phyloP scores from a whole-genome alignment of 2,797 vertebrate genomes.

The Sylvia borin region DNA sequence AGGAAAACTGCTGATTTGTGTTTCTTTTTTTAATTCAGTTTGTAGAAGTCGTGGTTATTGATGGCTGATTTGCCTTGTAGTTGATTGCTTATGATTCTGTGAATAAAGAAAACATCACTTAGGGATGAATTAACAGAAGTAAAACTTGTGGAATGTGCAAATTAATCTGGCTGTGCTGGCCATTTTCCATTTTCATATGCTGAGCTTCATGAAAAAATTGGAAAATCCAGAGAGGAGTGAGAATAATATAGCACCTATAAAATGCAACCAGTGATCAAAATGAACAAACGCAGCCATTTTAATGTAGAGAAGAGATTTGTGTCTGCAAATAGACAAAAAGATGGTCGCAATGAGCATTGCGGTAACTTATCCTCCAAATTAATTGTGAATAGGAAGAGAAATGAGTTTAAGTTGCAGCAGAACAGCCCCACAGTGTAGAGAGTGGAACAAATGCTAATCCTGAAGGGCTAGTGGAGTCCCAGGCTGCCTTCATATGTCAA shows the following conservation, averaged over 20 bases:
- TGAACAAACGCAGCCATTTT: neutral
- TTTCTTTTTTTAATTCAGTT: neutral
- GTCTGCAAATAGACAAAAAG: neutral
- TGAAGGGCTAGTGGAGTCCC: neutral
- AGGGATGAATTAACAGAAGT: neutral
- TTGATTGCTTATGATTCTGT: neutral
- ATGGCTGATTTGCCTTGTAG: neutral
- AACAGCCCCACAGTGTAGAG: neutral
- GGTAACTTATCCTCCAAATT: neutral
- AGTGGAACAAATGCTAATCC: neutral
- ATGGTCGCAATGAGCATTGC: neutral
- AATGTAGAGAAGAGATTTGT: fast-evolving
- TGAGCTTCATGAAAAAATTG: neutral
- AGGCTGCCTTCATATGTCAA: fast-evolving
- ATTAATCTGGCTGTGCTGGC: neutral
- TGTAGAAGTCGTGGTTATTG: neutral
- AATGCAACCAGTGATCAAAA: neutral
- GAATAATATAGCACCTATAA: neutral
- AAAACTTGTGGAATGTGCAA: neutral
- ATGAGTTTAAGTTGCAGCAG: neutral
- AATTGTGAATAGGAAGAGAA: neutral
- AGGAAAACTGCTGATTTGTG: neutral
- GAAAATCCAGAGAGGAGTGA: neutral
- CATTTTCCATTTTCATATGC: neutral
- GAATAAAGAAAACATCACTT: neutral